These are phyloP conservation scores for Callyntrura sp. DNA, from an alignment of 2,888 invertebrate genomes.

Conservation along the genomic window DNA sequence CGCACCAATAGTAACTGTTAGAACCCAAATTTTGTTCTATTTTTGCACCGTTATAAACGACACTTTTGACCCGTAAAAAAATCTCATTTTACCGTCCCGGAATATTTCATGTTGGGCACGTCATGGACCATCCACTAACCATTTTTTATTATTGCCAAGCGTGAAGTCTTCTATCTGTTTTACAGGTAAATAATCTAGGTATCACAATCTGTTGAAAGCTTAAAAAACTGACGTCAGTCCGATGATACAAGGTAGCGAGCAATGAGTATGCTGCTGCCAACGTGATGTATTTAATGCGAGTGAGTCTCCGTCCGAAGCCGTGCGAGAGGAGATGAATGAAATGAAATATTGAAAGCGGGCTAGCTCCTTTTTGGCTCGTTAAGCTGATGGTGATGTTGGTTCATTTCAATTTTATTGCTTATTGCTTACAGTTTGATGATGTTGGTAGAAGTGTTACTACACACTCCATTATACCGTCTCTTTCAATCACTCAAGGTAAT, in stretches of 20 bases:
- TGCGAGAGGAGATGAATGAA: constrained; percentile 2
- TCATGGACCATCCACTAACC: too few relatives aligned
- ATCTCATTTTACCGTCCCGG: too few relatives aligned
- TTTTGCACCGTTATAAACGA: background rate
- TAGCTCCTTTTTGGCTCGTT: constrained; percentile 30
- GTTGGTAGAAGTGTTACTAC: constrained; percentile 68
- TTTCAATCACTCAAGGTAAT: constrained; percentile 73
- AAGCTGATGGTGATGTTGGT: constrained; percentile 41
- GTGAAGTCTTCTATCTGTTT: background rate
- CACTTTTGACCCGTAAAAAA: too few relatives aligned
- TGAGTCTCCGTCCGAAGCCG: background rate
- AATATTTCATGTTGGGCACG: too few relatives aligned
- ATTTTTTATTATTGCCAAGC: background rate
- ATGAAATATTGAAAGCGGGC: constrained; percentile 26
- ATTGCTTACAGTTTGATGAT: constrained; percentile 61
- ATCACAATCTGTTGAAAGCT: constrained; percentile 25
- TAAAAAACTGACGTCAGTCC: constrained; percentile 10
- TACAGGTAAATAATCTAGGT: background rate
- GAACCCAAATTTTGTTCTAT: too few relatives aligned
- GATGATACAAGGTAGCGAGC: constrained; percentile 12
- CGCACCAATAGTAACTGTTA: too few relatives aligned
- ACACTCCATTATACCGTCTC: constrained; percentile 70
- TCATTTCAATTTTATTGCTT: constrained; percentile 59
- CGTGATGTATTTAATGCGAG: background rate
- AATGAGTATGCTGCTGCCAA: background rate